These are phyloP conservation scores for Alouatta palliata DNA, from an alignment of 2,113 vertebrate species.

Conservation along the genomic window DNA sequence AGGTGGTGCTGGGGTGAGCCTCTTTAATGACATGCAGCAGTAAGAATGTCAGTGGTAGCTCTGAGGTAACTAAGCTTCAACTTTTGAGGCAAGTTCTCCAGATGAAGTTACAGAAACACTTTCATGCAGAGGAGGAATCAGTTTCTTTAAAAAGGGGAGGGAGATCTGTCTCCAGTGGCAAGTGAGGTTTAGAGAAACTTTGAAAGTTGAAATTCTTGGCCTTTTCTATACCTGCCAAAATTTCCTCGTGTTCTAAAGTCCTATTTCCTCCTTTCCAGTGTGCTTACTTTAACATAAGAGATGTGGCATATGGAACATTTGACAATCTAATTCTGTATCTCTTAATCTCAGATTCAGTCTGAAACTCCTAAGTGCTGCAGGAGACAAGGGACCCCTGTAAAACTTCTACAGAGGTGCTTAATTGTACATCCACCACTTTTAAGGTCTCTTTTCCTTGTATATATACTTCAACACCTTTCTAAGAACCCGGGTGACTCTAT, in stretches of 20 bases:
- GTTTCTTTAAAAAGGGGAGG: background rate
- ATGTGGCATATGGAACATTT: accelerated
- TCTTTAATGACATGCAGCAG: background rate
- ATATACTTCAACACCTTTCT: background rate
- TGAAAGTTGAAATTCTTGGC: background rate
- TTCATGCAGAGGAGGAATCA: background rate
- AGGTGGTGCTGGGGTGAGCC: background rate
- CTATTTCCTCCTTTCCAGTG: accelerated
- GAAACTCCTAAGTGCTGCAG: background rate
- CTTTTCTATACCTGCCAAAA: background rate
- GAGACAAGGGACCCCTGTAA: background rate
- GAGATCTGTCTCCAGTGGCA: background rate
- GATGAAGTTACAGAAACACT: background rate
- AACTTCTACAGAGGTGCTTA: background rate
- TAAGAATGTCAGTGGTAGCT: background rate
- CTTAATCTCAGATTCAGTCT: background rate
- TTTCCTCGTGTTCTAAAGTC: background rate
- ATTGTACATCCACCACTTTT: background rate
- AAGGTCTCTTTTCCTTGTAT: background rate
- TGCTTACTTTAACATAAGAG: background rate
- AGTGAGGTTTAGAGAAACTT: background rate
- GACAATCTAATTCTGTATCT: background rate
- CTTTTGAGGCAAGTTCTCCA: background rate
- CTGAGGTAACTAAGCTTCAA: background rate
- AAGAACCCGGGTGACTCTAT: background rate